A percentile compares a stretch with the other conserved stretches of the same genome.
Conservation (phyloP, 2,888 invertebrate genomes). For the Melitaea athalia region DNA sequence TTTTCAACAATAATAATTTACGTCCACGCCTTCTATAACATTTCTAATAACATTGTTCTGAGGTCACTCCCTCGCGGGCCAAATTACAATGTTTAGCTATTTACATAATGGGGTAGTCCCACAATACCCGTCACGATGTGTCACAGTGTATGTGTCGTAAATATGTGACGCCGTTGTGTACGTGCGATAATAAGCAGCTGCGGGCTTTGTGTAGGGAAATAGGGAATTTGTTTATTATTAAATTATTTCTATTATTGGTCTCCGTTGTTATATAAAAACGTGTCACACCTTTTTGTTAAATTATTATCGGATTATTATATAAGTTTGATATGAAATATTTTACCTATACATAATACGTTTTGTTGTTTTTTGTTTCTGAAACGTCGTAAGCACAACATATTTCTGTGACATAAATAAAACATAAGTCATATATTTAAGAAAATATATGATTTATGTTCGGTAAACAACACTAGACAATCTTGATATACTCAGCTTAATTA, state of each 20-base stretch:
- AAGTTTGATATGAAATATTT: not conserved
- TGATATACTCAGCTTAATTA: no score
- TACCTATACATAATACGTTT: no score
- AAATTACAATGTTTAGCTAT: conserved; percentile 58
- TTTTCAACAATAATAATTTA: not conserved
- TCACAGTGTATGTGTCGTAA: not conserved
- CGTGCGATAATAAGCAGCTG: conserved; percentile 23
- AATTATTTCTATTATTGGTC: conserved; percentile 10
- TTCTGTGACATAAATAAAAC: no score
- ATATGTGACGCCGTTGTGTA: no score
- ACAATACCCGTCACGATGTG: conserved; percentile 22
- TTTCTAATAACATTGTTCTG: conserved; percentile 8
- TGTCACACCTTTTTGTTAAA: not conserved
- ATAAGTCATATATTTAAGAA: no score
- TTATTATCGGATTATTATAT: not conserved
- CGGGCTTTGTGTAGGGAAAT: conserved; percentile 17
- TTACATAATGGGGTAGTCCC: conserved; percentile 50
- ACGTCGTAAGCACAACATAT: no score
- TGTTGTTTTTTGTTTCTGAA: no score
- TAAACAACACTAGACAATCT: no score
- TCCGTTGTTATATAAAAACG: not conserved
- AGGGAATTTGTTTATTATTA: conserved; percentile 20
- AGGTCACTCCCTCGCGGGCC: conserved; percentile 44
- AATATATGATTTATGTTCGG: no score
- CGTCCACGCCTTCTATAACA: not conserved